Evolutionary conservation across 2,113 vertebrate species (phyloP).

Genomic region (Chitala chitala): DNA sequence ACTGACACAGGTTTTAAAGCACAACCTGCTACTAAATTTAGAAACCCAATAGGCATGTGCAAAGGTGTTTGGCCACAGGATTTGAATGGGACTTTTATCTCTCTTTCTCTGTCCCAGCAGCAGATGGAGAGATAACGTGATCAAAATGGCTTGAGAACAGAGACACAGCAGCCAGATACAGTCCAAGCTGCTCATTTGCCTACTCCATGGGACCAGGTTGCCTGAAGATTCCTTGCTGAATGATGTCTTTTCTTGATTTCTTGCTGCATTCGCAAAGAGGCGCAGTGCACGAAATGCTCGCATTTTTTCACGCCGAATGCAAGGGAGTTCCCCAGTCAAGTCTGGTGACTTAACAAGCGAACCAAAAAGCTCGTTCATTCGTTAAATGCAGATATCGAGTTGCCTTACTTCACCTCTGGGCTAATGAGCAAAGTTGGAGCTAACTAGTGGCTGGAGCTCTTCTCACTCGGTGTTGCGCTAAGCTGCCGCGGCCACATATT

Average conservation of each 20-base stretch:
- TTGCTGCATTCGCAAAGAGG: too few relatives aligned
- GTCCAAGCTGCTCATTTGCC: conserved; percentile 6
- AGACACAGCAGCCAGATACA: neutral
- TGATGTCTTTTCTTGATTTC: neutral
- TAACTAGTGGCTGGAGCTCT: neutral
- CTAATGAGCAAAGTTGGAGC: too few relatives aligned
- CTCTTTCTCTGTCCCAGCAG: neutral
- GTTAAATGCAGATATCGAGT: too few relatives aligned
- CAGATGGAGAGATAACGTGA: neutral
- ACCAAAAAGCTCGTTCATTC: too few relatives aligned
- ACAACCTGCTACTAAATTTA: conserved; percentile 7
- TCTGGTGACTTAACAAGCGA: too few relatives aligned
- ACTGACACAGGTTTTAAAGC: neutral
- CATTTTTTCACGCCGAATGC: too few relatives aligned
- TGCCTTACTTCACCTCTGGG: too few relatives aligned
- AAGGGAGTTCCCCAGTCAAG: too few relatives aligned
- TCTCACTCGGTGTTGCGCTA: neutral
- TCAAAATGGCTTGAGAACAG: neutral
- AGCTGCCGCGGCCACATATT: neutral
- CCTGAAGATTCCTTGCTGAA: conserved; percentile 10
- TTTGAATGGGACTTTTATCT: conserved; percentile 21
- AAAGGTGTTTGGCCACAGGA: neutral
- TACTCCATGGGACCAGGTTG: conserved; percentile 8
- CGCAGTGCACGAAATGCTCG: too few relatives aligned
- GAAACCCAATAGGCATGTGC: neutral